Percentiles rank a stretch among this genome's conserved stretches.
phyloP scores from a whole-genome alignment of 2,113 vertebrate species.

The Chloropsis cyanopogon region DNA sequence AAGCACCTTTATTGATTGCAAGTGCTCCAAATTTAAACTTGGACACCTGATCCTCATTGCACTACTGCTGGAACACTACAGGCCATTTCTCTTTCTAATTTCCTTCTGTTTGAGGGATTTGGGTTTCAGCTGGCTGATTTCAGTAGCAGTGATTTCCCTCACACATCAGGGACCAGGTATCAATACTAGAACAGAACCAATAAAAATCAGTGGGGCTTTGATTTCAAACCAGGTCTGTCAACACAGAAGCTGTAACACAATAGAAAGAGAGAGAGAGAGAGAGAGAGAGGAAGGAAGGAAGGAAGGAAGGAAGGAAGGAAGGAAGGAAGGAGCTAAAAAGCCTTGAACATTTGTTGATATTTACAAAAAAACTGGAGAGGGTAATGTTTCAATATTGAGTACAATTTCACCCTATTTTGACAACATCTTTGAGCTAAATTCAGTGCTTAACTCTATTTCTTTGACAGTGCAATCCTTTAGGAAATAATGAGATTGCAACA shows the following conservation, averaged over 20 bases:
- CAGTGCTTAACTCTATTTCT: background rate
- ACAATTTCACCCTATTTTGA: background rate
- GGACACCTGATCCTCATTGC: background rate
- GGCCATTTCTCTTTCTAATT: background rate
- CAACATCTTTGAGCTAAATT: background rate
- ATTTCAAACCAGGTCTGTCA: background rate
- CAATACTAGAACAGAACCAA: background rate
- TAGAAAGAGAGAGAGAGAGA: background rate
- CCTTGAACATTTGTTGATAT: background rate
- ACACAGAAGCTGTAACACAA: background rate
- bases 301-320: background rate
- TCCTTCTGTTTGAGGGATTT: background rate
- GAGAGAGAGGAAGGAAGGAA: accelerated
- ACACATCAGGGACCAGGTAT: background rate
- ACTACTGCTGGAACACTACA: background rate
- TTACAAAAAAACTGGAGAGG: background rate
- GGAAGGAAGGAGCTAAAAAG: background rate
- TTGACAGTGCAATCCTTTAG: background rate
- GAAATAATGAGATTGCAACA: background rate
- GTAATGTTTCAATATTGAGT: background rate
- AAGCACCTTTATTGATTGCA: background rate
- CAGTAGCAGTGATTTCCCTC: background rate
- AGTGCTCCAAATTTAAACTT: background rate
- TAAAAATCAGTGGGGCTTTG: background rate
- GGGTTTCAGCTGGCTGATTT: background rate